A percentile compares a stretch with the other conserved stretches of the same genome.
These are phyloP conservation scores for Sphaerodactylus townsendi DNA, from an alignment of 2,113 vertebrate genomes.

Conservation along the genomic window DNA sequence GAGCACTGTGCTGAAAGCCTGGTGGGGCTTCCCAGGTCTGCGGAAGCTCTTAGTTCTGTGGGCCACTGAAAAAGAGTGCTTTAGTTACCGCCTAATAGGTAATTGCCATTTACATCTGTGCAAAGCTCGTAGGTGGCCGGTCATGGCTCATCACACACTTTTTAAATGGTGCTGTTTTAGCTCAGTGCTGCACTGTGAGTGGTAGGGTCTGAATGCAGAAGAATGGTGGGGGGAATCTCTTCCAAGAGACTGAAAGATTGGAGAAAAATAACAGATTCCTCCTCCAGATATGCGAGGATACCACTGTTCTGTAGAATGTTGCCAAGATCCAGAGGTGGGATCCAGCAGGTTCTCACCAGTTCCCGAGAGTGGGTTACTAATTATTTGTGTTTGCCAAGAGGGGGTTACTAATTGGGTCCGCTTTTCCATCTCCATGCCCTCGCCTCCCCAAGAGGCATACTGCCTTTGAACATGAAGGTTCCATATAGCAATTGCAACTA, in stretches of 20 bases:
- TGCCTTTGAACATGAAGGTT: no score
- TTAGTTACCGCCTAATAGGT: slow-evolving; percentile 42
- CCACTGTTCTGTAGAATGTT: not conserved
- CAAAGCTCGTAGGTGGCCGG: slow-evolving; percentile 62
- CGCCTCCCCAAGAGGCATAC: no score
- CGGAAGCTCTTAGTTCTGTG: slow-evolving; percentile 48
- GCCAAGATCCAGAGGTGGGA: no score
- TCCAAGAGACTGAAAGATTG: not conserved
- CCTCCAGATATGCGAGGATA: not conserved
- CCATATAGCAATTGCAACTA: no score
- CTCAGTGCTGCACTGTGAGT: slow-evolving; percentile 47
- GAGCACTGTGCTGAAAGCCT: not conserved
- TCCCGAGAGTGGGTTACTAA: no score
- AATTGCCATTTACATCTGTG: slow-evolving; percentile 54
- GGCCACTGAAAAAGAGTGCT: slow-evolving; percentile 61
- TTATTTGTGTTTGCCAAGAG: no score
- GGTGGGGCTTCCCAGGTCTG: slow-evolving; percentile 5
- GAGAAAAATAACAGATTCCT: not conserved
- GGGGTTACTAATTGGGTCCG: no score
- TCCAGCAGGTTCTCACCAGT: no score
- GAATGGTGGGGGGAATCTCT: slow-evolving; percentile 42
- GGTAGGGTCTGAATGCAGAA: slow-evolving; percentile 53
- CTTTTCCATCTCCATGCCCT: no score
- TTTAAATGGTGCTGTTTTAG: slow-evolving; percentile 58
- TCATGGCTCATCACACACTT: slow-evolving; percentile 53